Evolutionary conservation across 2,113 vertebrate genomes (phyloP).

Genomic region (Dasypus novemcinctus): DNA sequence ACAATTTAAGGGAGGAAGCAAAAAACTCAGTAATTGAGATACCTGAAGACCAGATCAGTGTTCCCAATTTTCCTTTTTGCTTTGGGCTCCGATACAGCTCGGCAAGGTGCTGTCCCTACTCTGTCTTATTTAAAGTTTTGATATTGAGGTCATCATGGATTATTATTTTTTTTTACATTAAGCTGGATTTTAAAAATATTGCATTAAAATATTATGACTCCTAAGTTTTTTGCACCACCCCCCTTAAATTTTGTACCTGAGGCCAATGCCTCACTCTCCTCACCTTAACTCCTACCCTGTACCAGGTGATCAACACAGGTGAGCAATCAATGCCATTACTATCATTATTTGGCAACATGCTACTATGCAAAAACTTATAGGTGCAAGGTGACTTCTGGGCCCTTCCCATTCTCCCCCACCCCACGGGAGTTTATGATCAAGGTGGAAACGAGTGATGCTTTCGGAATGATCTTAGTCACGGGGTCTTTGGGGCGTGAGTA

Average conservation of each 20-base stretch:
- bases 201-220: no score
- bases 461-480: background rate
- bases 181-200: no score
- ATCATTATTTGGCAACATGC: background rate
- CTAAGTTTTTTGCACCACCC: no score
- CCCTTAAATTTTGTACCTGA: no score
- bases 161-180: background rate
- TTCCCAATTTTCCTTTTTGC: background rate
- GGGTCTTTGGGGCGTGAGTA: no score
- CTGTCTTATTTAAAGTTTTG: background rate
- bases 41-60: fast-evolving
- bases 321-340: background rate
- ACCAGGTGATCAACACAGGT: no score
- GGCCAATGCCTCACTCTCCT: no score
- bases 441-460: background rate
- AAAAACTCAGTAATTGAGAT: background rate
- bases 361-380: background rate
- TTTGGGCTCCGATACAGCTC: background rate
- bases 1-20: background rate
- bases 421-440: no score
- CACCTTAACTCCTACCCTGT: background rate
- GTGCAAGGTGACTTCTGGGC: conserved; percentile 67
- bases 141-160: background rate
- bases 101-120: fast-evolving
- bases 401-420: conserved; percentile 17